Evolutionary conservation across 2,113 vertebrate species (phyloP), one percentile per base, ranked within the genome.

Genomic region (Notarius quadriscutis): DNA sequence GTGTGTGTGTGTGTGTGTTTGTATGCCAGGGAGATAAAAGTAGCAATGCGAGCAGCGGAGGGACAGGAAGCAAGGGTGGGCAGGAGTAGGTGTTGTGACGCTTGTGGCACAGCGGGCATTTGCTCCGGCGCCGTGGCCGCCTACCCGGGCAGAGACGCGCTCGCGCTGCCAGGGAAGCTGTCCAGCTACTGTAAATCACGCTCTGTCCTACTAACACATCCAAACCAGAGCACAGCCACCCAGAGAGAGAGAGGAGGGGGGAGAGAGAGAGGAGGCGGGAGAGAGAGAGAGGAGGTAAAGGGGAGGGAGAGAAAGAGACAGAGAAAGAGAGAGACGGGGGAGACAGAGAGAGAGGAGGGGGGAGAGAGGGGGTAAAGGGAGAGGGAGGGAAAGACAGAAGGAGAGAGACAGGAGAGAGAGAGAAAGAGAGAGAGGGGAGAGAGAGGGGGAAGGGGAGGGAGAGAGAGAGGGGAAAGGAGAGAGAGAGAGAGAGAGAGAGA

Each of bases 101-200:
- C 81, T 81, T 77, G 87, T 58, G 80, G 75, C 85, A 87, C 87
- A 82, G 55, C 81, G 62, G 86, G 83, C 55, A 62, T 75, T 88
- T 81, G 79, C 87, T 84, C 80, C 74, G 67, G 88, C 81, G 71
- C 83, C 81, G 80, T 50, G 58, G 71, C 86, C 86, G 86, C 90
- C 90, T 87, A 90, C 90, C 89, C 86, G 87, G 83, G 81, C 86
- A 86, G 75, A 72, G 65, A 88, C 62, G 81, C 89, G 86, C 90
- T 90, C 91, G 89, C 90, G 92, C 93, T 92, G 91, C 89, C 91
- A 86, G 81, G 88, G 92, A 91, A 93, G 87, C 92, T 91, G 92
- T 94, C 91, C 92, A 92, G 91, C 88, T 87, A 93, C 91, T 94
- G 93, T 93, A 94, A 94, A 94, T 94, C 93, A 90, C 93, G 65